These are phyloP conservation scores for Sigmodon hispidus DNA, from an alignment of 2,113 vertebrate genomes.

Conservation along the genomic window DNA sequence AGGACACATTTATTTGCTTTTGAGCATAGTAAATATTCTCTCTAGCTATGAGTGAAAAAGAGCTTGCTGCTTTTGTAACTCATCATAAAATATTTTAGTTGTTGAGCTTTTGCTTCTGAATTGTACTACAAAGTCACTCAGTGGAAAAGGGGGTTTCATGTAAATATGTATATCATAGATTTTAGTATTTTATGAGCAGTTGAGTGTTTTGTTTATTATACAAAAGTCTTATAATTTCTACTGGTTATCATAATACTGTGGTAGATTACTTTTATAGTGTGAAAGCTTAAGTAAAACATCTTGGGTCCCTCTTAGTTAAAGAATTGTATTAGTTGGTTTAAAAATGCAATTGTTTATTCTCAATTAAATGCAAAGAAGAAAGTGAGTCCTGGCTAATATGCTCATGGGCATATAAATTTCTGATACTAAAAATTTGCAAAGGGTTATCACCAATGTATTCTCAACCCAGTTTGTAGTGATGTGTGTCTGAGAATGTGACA, in stretches of 20 bases:
- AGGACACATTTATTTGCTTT: neutral
- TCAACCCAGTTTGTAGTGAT: neutral
- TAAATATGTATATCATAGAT: neutral
- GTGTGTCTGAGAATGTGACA: neutral
- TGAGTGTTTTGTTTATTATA: neutral
- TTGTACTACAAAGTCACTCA: neutral
- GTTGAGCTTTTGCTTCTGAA: neutral
- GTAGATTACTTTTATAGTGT: neutral
- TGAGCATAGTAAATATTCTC: neutral
- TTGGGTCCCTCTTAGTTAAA: neutral
- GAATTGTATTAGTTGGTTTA: neutral
- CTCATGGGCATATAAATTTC: neutral
- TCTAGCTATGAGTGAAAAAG: neutral
- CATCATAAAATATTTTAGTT: neutral
- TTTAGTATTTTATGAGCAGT: neutral
- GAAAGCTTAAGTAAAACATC: neutral
- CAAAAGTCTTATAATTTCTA: neutral
- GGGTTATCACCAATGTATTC: neutral
- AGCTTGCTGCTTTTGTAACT: neutral
- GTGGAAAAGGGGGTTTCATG: neutral
- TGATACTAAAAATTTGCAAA: neutral
- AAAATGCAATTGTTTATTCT: constrained; percentile 3
- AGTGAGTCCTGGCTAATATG: neutral
- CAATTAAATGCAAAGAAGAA: neutral
- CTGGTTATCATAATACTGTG: neutral